Conservation (phyloP, 2,888 invertebrate species). For the Epistrophe grossulariae region DNA sequence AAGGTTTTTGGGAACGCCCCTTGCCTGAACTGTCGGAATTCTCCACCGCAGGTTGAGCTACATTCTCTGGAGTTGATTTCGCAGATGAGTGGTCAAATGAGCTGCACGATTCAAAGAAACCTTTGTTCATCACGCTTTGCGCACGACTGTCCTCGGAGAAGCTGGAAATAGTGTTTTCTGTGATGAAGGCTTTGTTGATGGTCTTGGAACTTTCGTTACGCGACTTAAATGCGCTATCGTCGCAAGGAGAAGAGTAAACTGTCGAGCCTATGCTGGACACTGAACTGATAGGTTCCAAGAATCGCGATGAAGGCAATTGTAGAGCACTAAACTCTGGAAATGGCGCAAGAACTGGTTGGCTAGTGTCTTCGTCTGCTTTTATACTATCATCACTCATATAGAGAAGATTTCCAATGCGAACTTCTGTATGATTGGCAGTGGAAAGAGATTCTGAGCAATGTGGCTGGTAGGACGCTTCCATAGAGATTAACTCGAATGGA, state of each 20-base stretch:
- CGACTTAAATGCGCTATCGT: slow-evolving; percentile 64
- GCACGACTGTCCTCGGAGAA: slow-evolving; percentile 55
- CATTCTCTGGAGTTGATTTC: slow-evolving; percentile 70
- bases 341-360: background rate
- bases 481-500: slow-evolving; percentile 78
- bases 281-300: slow-evolving; percentile 58
- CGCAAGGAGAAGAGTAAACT: slow-evolving; percentile 24
- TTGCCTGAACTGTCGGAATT: slow-evolving; percentile 86
- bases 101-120: slow-evolving; percentile 56
- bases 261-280: slow-evolving; percentile 58
- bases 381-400: slow-evolving; percentile 69
- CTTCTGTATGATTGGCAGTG: slow-evolving; percentile 42
- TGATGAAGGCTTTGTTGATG: slow-evolving; percentile 60
- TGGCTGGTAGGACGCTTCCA: slow-evolving; percentile 76
- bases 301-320: slow-evolving; percentile 52
- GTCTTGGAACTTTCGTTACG: slow-evolving; percentile 65
- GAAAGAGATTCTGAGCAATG: slow-evolving; percentile 25
- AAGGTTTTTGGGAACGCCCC: slow-evolving; percentile 61
- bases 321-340: slow-evolving; percentile 48
- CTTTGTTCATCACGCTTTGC: slow-evolving; percentile 63
- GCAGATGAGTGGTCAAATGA: slow-evolving; percentile 60
- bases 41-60: slow-evolving; percentile 40
- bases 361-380: slow-evolving; percentile 40
- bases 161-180: slow-evolving; percentile 57
- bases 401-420: slow-evolving; percentile 53